Evolutionary conservation across 92 coral and sea anemone genomes (phyloP).

Genomic region (Bergia sp.): DNA sequence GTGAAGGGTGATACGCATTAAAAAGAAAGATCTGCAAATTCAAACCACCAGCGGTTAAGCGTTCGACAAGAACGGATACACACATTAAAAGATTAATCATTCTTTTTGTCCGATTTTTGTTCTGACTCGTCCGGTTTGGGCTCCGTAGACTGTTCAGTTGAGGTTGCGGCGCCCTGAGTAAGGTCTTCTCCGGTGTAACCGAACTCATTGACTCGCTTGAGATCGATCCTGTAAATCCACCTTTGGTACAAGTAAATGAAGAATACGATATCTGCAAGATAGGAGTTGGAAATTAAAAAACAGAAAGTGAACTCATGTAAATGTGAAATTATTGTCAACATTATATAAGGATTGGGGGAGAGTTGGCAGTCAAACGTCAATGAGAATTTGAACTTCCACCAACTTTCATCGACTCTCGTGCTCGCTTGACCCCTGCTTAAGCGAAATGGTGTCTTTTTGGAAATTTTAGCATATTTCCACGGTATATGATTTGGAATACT

Average conservation of each 20-base stretch:
- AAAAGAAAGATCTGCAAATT: not conserved
- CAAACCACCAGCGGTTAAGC: not conserved
- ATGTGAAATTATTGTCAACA: too few relatives aligned
- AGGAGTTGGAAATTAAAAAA: not conserved
- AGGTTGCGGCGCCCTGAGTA: slow-evolving; percentile 38
- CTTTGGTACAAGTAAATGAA: slow-evolving; percentile 96
- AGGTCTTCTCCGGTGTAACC: slow-evolving; percentile 92
- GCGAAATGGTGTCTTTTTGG: too few relatives aligned
- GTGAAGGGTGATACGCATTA: not conserved
- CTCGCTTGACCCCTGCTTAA: too few relatives aligned
- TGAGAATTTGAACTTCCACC: too few relatives aligned
- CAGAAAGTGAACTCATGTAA: not conserved
- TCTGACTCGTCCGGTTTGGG: slow-evolving; percentile 8
- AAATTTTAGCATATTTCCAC: too few relatives aligned
- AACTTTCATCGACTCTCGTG: too few relatives aligned
- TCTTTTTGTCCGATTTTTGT: slow-evolving; percentile 64
- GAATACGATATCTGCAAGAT: slow-evolving; percentile 83
- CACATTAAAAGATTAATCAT: slow-evolving; percentile 47
- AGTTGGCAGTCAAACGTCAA: too few relatives aligned
- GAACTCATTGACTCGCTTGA: slow-evolving; percentile 94
- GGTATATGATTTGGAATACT: too few relatives aligned
- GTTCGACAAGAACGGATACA: not conserved
- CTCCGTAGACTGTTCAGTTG: slow-evolving; percentile 6
- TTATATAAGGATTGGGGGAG: too few relatives aligned
- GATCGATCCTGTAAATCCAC: slow-evolving; percentile 97